These are phyloP conservation scores for Cantharis nigra DNA, from an alignment of 2,888 invertebrate species.

Conservation along the genomic window DNA sequence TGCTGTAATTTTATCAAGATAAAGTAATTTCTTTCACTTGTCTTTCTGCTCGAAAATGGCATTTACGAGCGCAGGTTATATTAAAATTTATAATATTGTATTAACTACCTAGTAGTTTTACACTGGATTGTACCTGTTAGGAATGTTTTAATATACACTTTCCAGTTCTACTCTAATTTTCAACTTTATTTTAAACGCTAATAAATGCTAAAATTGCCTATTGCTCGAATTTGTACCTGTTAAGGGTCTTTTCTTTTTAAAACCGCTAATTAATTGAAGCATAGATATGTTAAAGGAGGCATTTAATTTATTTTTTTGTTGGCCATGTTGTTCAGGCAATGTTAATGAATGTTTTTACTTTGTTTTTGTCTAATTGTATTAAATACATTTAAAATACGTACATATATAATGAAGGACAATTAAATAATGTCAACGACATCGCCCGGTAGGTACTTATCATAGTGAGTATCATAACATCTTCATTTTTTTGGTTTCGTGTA, in stretches of 20 bases:
- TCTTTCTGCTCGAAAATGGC: background rate
- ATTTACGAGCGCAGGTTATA: background rate
- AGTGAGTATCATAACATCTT: background rate
- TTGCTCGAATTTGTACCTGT: background rate
- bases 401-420: background rate
- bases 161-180: slow-evolving; percentile 1
- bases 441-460: background rate
- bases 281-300: background rate
- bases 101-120: background rate
- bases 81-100: background rate
- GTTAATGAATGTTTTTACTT: background rate
- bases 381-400: background rate
- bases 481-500: background rate
- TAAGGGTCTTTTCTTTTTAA: background rate
- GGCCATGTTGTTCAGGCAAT: background rate
- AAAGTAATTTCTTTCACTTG: background rate
- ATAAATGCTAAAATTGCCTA: background rate
- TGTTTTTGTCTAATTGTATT: background rate
- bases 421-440: background rate
- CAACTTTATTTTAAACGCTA: slow-evolving; percentile 3
- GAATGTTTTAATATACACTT: slow-evolving; percentile 13
- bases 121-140: slow-evolving; percentile 15
- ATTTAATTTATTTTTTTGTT: background rate
- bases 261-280: background rate
- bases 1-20: background rate